These are phyloP conservation scores for Vespertilio murinus DNA, from an alignment of 2,797 vertebrate species.

Conservation along the genomic window DNA sequence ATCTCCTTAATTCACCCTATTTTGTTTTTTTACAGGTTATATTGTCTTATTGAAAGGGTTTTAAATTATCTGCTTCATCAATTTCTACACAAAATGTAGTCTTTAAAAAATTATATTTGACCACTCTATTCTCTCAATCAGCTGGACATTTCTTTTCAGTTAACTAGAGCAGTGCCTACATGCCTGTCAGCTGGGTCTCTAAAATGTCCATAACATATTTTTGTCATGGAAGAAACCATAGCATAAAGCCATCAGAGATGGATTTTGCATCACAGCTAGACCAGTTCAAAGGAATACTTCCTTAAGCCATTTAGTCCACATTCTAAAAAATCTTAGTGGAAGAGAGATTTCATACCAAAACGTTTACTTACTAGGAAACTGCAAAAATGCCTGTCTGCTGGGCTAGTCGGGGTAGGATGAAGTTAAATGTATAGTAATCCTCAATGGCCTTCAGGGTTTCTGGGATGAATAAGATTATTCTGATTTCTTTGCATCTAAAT, in stretches of 20 bases:
- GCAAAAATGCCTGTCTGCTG: neutral
- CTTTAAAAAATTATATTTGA: neutral
- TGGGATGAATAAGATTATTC: neutral
- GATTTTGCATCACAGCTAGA: neutral
- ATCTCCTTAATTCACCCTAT: neutral
- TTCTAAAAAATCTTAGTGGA: neutral
- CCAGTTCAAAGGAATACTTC: neutral
- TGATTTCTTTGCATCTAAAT: neutral
- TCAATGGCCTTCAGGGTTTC: neutral
- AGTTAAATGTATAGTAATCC: neutral
- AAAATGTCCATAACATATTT: neutral
- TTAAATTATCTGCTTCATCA: neutral
- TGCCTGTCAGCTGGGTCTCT: neutral
- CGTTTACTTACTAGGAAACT: neutral
- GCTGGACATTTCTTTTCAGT: neutral
- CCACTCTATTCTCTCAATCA: neutral
- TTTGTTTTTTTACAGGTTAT: neutral
- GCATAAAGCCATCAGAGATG: neutral
- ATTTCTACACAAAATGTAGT: neutral
- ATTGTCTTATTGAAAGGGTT: neutral
- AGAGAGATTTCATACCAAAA: slow-evolving; percentile 31
- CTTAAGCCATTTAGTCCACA: neutral
- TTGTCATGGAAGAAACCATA: neutral
- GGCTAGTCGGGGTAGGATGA: neutral
- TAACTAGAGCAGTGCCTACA: neutral